A percentile compares a stretch with the other conserved stretches of the same genome.
Evolutionary conservation across 92 coral and sea anemone genomes (phyloP).

Genomic region (Porites divaricata): DNA sequence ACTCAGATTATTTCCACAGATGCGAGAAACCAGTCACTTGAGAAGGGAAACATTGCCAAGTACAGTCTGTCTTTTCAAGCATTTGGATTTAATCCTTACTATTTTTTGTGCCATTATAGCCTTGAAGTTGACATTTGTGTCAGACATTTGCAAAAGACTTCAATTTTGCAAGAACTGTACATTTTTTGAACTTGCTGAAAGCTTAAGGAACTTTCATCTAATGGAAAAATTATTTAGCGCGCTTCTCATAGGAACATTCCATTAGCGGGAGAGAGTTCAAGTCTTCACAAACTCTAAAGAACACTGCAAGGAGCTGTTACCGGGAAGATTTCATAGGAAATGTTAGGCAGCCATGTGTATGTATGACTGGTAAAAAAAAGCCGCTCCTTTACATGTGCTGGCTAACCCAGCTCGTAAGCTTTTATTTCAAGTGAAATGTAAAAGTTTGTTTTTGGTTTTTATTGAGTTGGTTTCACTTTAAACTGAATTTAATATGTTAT

Average conservation of each 20-base stretch:
- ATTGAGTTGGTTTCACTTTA: conserved; percentile 5
- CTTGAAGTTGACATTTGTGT: conserved; percentile 55
- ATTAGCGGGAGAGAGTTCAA: conserved; percentile 35
- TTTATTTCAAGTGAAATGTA: background rate
- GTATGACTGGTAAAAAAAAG: conserved; percentile 52
- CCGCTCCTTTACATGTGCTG: conserved; percentile 5
- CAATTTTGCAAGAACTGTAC: conserved; percentile 29
- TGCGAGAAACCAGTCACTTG: conserved; percentile 17
- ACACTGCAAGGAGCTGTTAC: conserved; percentile 35
- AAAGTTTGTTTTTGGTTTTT: background rate
- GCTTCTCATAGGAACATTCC: conserved; percentile 47
- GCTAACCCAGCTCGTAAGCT: conserved; percentile 28
- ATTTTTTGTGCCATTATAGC: conserved; percentile 29
- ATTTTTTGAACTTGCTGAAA: conserved; percentile 36
- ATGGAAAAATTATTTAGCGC: conserved; percentile 47
- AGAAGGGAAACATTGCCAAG: conserved; percentile 38
- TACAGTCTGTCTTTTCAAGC: conserved; percentile 50
- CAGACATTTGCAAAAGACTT: conserved; percentile 45
- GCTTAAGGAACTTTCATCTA: conserved; percentile 42
- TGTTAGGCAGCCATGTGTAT: conserved; percentile 82
- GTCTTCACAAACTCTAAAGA: conserved; percentile 47
- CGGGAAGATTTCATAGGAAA: conserved; percentile 67
- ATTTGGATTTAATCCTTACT: conserved; percentile 42
- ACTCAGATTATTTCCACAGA: conserved; percentile 58
- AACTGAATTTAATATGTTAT: background rate